A percentile compares a stretch with the other conserved stretches of the same genome.
Evolutionary conservation across 2,797 vertebrate genomes (phyloP).

Genomic region (Amphiprion clarkii): DNA sequence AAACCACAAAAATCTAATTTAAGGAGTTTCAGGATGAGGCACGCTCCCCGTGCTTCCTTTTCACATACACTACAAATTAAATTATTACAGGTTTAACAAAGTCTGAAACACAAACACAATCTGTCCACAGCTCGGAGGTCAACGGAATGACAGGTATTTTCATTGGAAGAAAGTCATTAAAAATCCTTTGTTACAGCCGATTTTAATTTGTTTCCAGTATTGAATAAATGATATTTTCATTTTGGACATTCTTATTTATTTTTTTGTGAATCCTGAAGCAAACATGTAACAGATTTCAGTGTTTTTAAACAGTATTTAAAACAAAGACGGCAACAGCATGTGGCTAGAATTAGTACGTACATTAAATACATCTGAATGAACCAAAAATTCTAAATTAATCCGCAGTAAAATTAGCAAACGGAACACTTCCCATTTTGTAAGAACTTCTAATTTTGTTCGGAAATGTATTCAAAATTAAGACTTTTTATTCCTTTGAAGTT

Average conservation of each 20-base stretch:
- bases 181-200: constrained; percentile 28
- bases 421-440: too few relatives aligned
- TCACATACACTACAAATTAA: constrained; percentile 5
- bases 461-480: too few relatives aligned
- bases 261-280: background rate
- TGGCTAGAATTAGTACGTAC: too few relatives aligned
- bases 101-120: background rate
- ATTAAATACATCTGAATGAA: background rate
- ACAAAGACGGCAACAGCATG: too few relatives aligned
- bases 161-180: background rate
- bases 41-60: background rate
- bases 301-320: background rate
- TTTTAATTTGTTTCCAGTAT: constrained; percentile 50
- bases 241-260: constrained; percentile 28
- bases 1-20: background rate
- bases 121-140: background rate
- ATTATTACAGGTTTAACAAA: constrained; percentile 47
- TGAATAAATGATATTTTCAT: constrained; percentile 62
- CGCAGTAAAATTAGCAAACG: background rate
- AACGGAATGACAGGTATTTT: constrained; percentile 16
- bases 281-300: background rate
- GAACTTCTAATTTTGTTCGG: too few relatives aligned
- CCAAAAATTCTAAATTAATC: background rate
- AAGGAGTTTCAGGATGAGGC: constrained; percentile 9
- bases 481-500: background rate